phyloP scores from a whole-genome alignment of 2,797 vertebrate genomes.

The Enteromius thamalakanensis region DNA sequence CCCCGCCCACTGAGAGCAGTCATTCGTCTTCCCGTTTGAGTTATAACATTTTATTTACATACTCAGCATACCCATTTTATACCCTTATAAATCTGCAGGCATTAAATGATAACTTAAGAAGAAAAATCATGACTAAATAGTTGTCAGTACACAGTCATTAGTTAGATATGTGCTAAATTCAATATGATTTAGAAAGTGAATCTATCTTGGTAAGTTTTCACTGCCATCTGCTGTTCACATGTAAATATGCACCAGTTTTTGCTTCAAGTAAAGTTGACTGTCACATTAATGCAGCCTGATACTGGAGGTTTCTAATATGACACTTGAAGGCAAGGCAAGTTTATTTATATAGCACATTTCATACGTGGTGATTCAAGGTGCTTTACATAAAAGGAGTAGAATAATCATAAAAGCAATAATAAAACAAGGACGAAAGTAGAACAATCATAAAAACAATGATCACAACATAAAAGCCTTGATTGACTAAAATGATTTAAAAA shows the following conservation, averaged over 20 bases:
- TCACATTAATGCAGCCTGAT: neutral
- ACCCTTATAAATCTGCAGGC: neutral
- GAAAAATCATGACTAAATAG: neutral
- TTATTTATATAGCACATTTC: too few species aligned
- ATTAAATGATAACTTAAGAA: neutral
- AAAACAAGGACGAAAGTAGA: too few species aligned
- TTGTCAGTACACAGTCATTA: neutral
- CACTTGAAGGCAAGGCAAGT: neutral
- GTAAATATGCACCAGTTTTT: neutral
- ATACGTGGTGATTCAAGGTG: too few species aligned
- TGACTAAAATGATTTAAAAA: too few species aligned
- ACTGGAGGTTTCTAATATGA: neutral
- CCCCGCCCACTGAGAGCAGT: conserved; percentile 39
- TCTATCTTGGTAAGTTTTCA: conserved; percentile 3
- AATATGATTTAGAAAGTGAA: neutral
- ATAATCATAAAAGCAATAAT: too few species aligned
- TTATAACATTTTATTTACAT: neutral
- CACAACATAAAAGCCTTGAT: too few species aligned
- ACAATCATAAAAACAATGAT: too few species aligned
- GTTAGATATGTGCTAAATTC: neutral
- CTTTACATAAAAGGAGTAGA: too few species aligned
- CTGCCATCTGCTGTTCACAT: conserved; percentile 54
- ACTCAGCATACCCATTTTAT: neutral
- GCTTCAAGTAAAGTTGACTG: neutral
- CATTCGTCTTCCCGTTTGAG: conserved; percentile 48